Base-by-base conservation (phyloP, 2,888 invertebrate genomes). In the Andrena flavipes region DNA sequence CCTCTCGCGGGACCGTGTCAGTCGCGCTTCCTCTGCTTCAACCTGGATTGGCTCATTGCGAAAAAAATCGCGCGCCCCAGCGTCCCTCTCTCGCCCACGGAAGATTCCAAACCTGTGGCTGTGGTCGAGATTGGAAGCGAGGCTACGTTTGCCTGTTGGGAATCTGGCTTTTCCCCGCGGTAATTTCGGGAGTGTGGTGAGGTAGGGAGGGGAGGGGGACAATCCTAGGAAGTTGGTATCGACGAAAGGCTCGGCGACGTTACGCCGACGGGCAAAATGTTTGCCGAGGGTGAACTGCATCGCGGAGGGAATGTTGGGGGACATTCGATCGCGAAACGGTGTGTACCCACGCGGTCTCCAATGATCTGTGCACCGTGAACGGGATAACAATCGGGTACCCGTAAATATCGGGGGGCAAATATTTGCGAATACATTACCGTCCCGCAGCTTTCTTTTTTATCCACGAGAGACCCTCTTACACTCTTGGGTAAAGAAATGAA, bases 111-210 rank as follows among this genome's bases (percentile, higher is more conserved):
- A 10, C 23, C 30, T 54, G 42, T 33, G 48, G 7, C 51, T 23
- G 56, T 16, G 67, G 16, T 30, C 33, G 51, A 49, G 85, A 84
- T 84, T 80, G 76, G 63, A 60, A 82, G 68, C 73, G 79, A 5
- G 56, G 68, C 67, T 63, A 73, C 68, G 78, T 87, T 77, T 62
- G 76, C 82, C 76, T 79, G 78, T 70, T 77, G 82, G 84, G 78
- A 82, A 63, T 8, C n/a, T 16, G 64, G 16, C 69, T n/a, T 78
- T 33, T 81, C 79, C 70, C 80, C 26, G 62, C 70, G 79, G 78
- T 75, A 85, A 85, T 84, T 86, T 82, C 74, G 62, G 10, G 33
- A 35, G 33, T 29, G 26, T 0, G 42, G 42, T 16, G 42, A 16
- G 16, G 0, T 2, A 3, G 42, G 16, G 13, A 16, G 42, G 3